Base-by-base conservation (phyloP, 2,113 vertebrate species). In the Cranoglanis bouderius region DNA sequence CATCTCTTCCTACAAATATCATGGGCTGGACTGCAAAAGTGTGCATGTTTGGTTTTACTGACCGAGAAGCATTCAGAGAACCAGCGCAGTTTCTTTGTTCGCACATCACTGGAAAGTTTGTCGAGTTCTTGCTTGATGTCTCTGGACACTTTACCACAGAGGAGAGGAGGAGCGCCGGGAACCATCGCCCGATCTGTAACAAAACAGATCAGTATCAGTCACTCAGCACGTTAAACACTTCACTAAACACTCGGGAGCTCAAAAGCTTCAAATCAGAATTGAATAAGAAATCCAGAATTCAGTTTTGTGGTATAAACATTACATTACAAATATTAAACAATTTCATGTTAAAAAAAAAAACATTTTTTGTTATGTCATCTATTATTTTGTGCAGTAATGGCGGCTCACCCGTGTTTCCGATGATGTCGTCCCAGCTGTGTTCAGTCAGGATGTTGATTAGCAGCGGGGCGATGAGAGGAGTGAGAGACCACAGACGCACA, bases 61-160 rank as follows among this genome's bases (percentile, higher is more conserved):
- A 99, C 98, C 82, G 96, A 98, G 87, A 99, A 97, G 92, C 96
- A 99, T 88, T 99, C 97, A 14, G 97, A 99, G 95, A 99, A 98
- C 97, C 97, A 97, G 38, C 96, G 96, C 16, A 99, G 96, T 88
- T 98, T 99, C 95, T 97, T 97, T 18, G 91, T 91, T 74, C 35
- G 94, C 83, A 93, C 87, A 87, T 97, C 97, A 38, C 93, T 93
- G 6, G 93, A 92, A 24, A 96, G 89, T 89, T 99, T 99, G 92
- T 99, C 98, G 92, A 98, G 88, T 91, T 99, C 97, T 92, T 98
- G 98, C 88, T 98, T 99, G 91, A 99, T 96, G 89, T 98, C 98
- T 90, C 96, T 94, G 87, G 98, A 98, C 32, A 97, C 95, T 94
- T 99, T 99, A 21, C 98, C 98, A 88, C 98, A 99, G 43, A 99